phyloP scores from a whole-genome alignment of 35 echinoderm and acorn worm genomes.

The Diadema setosum region DNA sequence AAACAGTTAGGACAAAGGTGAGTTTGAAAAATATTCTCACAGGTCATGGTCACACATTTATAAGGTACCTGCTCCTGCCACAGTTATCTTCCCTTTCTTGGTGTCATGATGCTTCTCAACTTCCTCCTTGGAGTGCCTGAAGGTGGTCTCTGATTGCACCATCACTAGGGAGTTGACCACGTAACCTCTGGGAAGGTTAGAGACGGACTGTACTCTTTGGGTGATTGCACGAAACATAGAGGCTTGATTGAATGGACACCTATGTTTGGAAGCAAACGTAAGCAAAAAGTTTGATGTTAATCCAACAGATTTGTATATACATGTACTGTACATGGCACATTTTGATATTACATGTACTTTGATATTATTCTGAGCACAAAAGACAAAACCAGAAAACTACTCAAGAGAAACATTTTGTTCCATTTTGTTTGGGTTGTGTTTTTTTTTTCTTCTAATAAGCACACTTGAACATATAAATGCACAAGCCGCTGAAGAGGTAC shows the following conservation, averaged over 20 bases:
- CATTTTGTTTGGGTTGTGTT: no score
- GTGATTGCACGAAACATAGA: constrained; percentile 63
- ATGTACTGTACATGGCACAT: background rate
- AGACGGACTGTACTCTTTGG: constrained; percentile 19
- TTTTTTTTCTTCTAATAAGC: no score
- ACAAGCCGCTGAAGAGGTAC: no score
- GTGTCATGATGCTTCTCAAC: constrained; percentile 34
- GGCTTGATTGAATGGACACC: constrained; percentile 61
- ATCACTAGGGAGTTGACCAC: background rate
- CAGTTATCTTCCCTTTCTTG: constrained; percentile 69
- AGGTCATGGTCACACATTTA: no score
- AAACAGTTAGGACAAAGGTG: no score
- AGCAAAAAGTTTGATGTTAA: no score
- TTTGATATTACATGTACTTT: background rate
- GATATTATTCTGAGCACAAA: no score
- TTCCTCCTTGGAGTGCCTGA: constrained; percentile 62
- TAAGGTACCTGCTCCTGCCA: constrained; percentile 86
- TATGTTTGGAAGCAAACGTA: no score
- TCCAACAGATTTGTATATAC: background rate
- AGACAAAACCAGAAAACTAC: no score
- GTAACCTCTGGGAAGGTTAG: constrained; percentile 25
- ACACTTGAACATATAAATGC: no score
- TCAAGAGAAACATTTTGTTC: no score
- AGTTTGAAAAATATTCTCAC: no score
- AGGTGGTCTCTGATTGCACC: constrained; percentile 22